These are phyloP conservation scores for Piscicola geometra DNA, from an alignment of 2,888 invertebrate species.

Conservation along the genomic window DNA sequence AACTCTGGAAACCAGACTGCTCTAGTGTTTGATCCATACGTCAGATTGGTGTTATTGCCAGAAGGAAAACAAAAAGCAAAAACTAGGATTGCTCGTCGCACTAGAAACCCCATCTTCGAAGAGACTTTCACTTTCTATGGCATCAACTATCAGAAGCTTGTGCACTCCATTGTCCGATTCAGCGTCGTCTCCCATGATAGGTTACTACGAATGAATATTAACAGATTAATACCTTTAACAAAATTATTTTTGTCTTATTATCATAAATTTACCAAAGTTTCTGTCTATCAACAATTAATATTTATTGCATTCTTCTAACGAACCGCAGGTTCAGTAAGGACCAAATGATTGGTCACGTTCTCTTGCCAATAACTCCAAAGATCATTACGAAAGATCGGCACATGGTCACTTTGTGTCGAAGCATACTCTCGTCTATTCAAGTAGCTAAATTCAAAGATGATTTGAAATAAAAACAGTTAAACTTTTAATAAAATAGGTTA, in stretches of 20 bases:
- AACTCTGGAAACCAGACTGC: conserved; percentile 51
- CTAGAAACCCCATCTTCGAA: conserved; percentile 91
- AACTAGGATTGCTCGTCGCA: conserved; percentile 89
- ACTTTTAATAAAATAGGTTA: no score
- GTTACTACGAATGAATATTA: no score
- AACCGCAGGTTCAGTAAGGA: conserved; percentile 20
- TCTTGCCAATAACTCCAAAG: conserved; percentile 17
- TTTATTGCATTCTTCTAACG: no score
- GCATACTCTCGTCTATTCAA: background rate
- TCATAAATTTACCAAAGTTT: no score
- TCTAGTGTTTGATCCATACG: conserved; percentile 88
- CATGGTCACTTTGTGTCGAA: conserved; percentile 21
- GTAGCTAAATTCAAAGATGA: no score
- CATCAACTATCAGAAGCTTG: conserved; percentile 66
- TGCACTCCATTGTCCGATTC: conserved; percentile 77
- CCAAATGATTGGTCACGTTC: conserved; percentile 23
- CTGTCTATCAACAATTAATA: no score
- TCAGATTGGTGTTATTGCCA: conserved; percentile 91
- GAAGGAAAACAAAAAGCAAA: conserved; percentile 97
- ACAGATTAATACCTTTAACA: no score
- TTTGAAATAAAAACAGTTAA: no score
- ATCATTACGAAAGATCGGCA: conserved; percentile 21
- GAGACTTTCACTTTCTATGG: conserved; percentile 99
- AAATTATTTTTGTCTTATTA: no score
- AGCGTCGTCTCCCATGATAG: conserved; percentile 70